Conservation (phyloP, 2,888 invertebrate genomes). For the Tetragnatha montana region DNA sequence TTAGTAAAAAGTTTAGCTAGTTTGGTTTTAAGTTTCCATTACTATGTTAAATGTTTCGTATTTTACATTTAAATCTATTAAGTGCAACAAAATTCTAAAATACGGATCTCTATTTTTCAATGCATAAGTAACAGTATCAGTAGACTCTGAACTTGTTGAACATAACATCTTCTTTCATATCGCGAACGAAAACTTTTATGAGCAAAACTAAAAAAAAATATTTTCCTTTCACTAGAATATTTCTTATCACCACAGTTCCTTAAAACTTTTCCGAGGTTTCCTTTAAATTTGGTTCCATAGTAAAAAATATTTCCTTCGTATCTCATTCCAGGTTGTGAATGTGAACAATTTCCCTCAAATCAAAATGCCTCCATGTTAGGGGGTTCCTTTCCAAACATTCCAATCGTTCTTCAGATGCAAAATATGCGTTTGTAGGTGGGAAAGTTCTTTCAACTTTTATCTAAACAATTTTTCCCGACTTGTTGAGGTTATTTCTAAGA, state of each 20-base stretch:
- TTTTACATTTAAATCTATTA: no score
- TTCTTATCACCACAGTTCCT: not conserved
- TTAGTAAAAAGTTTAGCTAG: no score
- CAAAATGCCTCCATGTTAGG: not conserved
- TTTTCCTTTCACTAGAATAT: not conserved
- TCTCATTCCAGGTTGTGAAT: not conserved
- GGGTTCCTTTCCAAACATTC: not conserved
- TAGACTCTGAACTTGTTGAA: not conserved
- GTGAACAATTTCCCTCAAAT: not conserved
- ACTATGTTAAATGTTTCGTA: no score
- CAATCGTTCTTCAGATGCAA: not conserved
- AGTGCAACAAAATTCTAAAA: no score
- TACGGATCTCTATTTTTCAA: no score
- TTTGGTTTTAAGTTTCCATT: no score
- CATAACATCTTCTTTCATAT: not conserved
- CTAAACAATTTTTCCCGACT: no score
- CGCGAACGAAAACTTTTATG: not conserved
- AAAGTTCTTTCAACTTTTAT: no score
- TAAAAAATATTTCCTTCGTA: not conserved
- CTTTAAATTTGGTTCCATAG: not conserved
- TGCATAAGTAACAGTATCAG: not conserved
- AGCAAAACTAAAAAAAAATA: not conserved
- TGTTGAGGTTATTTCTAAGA: no score
- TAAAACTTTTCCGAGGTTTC: not conserved
- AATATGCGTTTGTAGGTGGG: no score